Conservation (phyloP, 2,797 vertebrate genomes). For the Dipus sagitta region DNA sequence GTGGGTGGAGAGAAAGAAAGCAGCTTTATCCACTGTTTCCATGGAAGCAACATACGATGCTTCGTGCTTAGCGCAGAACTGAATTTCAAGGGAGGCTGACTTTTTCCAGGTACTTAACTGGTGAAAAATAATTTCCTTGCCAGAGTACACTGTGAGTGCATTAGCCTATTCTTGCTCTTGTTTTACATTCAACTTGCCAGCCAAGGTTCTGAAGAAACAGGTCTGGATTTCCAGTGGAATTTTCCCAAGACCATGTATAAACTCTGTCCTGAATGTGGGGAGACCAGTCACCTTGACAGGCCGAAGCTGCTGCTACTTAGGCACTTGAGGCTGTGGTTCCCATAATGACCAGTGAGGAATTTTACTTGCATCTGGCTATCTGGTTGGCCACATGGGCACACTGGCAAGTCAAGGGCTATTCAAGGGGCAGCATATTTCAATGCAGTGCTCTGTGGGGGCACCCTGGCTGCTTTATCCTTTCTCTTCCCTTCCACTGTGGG, state of each 20-base stretch:
- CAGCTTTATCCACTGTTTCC: constrained; percentile 79
- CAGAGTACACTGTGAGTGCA: constrained; percentile 58
- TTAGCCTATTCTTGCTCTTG: constrained; percentile 48
- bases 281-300: neutral
- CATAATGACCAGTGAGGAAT: constrained; percentile 21
- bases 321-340: neutral
- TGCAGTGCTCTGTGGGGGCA: constrained; percentile 31
- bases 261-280: neutral
- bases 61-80: constrained; percentile 56
- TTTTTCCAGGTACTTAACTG: constrained; percentile 77
- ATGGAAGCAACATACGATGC: constrained; percentile 76
- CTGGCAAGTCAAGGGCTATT: constrained; percentile 41
- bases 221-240: constrained; percentile 54
- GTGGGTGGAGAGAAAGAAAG: constrained; percentile 79
- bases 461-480: neutral
- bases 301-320: neutral
- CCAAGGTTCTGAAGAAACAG: constrained; percentile 51
- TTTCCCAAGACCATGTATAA: constrained; percentile 29
- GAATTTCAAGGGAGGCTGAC: constrained; percentile 72
- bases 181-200: constrained; percentile 55
- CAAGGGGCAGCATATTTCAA: constrained; percentile 48
- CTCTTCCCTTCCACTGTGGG: constrained; percentile 27
- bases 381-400: neutral
- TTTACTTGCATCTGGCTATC: constrained; percentile 22
- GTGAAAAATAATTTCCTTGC: constrained; percentile 75